phyloP scores from a whole-genome alignment of 2,797 vertebrate genomes.

The Coccyzus lansbergi region DNA sequence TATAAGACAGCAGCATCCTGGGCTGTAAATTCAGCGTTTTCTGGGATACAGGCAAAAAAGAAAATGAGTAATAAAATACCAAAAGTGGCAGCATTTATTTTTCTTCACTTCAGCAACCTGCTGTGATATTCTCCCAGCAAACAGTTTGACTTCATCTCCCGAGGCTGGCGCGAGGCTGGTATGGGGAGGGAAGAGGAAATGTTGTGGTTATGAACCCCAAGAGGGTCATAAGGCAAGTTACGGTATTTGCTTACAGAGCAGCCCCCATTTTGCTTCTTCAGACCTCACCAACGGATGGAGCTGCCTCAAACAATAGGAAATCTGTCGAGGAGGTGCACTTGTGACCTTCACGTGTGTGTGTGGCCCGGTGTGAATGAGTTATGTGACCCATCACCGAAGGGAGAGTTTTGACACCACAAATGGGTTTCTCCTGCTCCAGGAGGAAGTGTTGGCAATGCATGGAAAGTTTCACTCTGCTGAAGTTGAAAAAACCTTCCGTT shows the following conservation, averaged over 20 bases:
- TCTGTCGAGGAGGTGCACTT: not conserved
- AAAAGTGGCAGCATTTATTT: not conserved
- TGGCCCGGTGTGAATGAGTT: not conserved
- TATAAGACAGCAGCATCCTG: not conserved
- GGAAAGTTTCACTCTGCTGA: not conserved
- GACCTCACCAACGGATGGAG: not conserved
- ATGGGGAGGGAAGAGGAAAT: not conserved
- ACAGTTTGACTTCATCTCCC: not conserved
- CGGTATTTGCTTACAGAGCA: not conserved
- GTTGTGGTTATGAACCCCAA: not conserved
- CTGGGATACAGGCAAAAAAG: not conserved
- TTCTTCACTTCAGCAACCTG: not conserved
- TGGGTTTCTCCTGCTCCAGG: accelerated
- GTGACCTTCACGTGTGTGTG: not conserved
- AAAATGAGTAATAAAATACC: not conserved
- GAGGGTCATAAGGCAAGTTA: not conserved
- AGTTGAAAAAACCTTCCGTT: not conserved
- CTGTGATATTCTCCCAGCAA: not conserved
- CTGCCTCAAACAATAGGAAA: not conserved
- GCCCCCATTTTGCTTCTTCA: not conserved
- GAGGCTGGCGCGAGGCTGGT: accelerated
- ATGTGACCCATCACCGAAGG: not conserved
- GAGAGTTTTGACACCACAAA: not conserved
- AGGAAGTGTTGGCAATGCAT: not conserved
- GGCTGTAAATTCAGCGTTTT: not conserved